A percentile compares a stretch with the other conserved stretches of the same genome.
Conservation (phyloP, 2,113 vertebrate species). For the Saiga tatarica region DNA sequence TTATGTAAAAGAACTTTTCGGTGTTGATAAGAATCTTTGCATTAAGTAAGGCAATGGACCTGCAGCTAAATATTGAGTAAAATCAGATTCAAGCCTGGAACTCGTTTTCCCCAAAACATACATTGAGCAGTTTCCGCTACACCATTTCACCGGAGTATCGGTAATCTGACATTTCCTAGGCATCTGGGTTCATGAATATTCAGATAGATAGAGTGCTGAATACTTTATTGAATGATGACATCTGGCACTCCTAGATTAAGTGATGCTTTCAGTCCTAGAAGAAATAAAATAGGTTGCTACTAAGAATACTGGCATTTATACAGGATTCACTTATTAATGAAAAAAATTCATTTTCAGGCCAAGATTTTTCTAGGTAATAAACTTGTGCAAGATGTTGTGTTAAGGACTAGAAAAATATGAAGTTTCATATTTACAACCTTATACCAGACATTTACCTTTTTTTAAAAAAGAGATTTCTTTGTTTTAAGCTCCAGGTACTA, state of each 20-base stretch:
- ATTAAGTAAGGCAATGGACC: neutral
- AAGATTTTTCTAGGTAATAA: neutral
- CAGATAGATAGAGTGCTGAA: constrained; percentile 46
- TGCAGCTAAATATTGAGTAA: neutral
- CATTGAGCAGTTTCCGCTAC: constrained; percentile 4
- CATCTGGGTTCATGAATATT: constrained; percentile 66
- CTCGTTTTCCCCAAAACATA: neutral
- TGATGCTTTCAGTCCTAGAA: neutral
- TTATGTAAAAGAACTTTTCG: neutral
- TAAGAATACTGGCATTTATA: constrained; percentile 13
- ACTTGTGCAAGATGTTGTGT: neutral
- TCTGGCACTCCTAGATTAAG: constrained; percentile 41
- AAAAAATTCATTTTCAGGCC: neutral
- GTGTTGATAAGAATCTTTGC: neutral
- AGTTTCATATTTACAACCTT: neutral
- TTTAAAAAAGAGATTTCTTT: neutral
- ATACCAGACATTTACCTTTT: neutral
- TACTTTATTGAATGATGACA: constrained; percentile 54
- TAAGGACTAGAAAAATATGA: neutral
- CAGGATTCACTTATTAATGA: neutral
- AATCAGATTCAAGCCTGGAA: constrained; percentile 25
- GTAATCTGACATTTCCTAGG: constrained; percentile 52
- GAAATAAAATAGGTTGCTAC: neutral
- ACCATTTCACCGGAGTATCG: neutral
- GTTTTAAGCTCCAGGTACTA: neutral